These are phyloP conservation scores for Lymantria monacha DNA, from an alignment of 2,888 invertebrate species.

Conservation along the genomic window DNA sequence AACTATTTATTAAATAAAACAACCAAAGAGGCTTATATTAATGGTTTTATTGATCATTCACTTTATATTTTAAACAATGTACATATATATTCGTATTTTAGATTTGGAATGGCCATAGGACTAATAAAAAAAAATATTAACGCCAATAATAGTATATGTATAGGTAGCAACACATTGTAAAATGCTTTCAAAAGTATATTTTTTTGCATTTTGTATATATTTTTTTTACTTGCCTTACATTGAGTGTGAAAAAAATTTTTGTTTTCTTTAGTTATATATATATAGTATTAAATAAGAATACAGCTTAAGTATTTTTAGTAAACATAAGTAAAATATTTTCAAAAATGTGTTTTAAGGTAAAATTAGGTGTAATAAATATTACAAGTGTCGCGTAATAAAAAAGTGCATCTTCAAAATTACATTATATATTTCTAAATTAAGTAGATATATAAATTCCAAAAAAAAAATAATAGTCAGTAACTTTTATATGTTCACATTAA, in stretches of 20 bases:
- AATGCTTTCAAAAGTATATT: background rate
- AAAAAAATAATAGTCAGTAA: no score
- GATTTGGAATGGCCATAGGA: slow-evolving; percentile 44
- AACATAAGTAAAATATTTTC: background rate
- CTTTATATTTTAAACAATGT: slow-evolving; percentile 44
- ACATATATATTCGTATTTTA: slow-evolving; percentile 34
- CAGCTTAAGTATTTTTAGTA: no score
- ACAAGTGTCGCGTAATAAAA: background rate
- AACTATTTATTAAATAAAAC: slow-evolving; percentile 3
- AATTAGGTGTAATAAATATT: background rate
- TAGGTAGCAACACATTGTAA: background rate
- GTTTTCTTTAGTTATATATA: background rate
- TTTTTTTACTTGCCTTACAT: background rate
- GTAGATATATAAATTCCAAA: no score
- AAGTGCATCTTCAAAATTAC: no score
- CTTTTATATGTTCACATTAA: no score
- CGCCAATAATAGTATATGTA: slow-evolving; percentile 36
- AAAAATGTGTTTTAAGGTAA: background rate
- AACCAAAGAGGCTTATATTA: slow-evolving; percentile 36
- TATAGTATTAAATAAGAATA: no score
- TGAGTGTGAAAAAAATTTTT: background rate
- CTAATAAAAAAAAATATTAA: slow-evolving; percentile 35
- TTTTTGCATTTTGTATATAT: background rate
- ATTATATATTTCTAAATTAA: no score
- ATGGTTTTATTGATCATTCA: slow-evolving; percentile 56